Evolutionary conservation across 2,888 invertebrate species (phyloP).

Genomic region (Xestia xanthographa): DNA sequence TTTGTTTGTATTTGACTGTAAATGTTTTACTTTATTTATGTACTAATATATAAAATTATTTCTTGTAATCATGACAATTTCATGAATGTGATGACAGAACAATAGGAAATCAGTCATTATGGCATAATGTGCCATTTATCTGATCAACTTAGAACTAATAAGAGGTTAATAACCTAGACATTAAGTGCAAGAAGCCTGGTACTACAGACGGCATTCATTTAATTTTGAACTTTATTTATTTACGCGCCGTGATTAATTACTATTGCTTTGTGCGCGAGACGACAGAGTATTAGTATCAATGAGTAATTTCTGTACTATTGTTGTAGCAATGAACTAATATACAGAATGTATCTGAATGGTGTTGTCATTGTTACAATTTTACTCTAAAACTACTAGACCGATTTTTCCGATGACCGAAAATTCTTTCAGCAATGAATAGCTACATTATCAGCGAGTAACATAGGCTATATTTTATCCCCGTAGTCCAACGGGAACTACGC

Average conservation of each 20-base stretch:
- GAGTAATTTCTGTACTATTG: neutral
- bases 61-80: slow-evolving; percentile 29
- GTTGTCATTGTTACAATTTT: no score
- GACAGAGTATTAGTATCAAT: neutral
- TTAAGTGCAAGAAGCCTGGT: neutral
- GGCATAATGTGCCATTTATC: neutral
- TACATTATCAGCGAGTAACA: no score
- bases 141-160: neutral
- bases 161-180: neutral
- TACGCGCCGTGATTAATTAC: neutral
- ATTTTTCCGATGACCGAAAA: no score
- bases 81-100: neutral
- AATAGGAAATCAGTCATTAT: neutral
- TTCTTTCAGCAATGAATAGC: no score
- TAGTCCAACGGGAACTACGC: no score
- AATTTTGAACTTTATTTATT: slow-evolving; percentile 3
- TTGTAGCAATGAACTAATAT: slow-evolving; percentile 13
- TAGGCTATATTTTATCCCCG: no score
- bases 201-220: neutral
- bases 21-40: slow-evolving; percentile 6
- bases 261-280: neutral
- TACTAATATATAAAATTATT: neutral
- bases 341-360: neutral
- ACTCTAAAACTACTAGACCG: no score
- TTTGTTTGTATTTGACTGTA: slow-evolving; percentile 3